Base-by-base conservation (phyloP, 92 coral and sea anemone genomes). In the Metridium senile region DNA sequence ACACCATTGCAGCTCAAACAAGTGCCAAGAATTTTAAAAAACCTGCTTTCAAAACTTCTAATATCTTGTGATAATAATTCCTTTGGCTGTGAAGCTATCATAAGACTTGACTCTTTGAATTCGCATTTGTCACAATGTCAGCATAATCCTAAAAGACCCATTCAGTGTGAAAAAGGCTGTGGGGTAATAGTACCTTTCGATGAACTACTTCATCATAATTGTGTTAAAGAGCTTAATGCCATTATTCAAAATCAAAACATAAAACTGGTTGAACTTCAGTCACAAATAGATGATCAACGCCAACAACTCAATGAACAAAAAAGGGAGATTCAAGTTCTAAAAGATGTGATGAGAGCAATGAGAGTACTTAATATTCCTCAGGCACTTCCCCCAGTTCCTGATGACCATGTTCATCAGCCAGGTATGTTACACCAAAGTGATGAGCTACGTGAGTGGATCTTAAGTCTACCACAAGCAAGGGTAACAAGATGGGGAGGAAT, bases 401-500 rank as follows among this genome's bases (percentile, higher is more conserved):
- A 67, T 57, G 65, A 68, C 61, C 84, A 35, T 56, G 30, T 31
- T 27, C 39, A 46, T 26, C 58, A 58, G 28, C 86, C 74, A 43
- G 66, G 87, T 21, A 62, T 71, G 26, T 77, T 65, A 33, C 89
- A 84, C 62, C 75, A 84, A 86, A 87, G 87, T 32, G 86, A 88
- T 74, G 97, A 91, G 70, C 64, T 93, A 19, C 86, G 79, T 16
- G 86, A 86, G 35, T 93, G 98, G 98, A 68, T 93, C 33, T 54
- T 74, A 11, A 71, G 86, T 35, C 65, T 93, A 30, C 88, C 87
- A 54, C 84, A 85, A 67, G 98, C 98, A 1, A 87, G 93, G 32
- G 98, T 93, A 33, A 93, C 98, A 1, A 82, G 96, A 26, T 93
- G 98, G 98, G 98, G 98, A 53, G 98, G 98, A 9, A 93, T 93